Base-by-base conservation (phyloP, 2,113 vertebrate species). In the Neotragus moschatus region DNA sequence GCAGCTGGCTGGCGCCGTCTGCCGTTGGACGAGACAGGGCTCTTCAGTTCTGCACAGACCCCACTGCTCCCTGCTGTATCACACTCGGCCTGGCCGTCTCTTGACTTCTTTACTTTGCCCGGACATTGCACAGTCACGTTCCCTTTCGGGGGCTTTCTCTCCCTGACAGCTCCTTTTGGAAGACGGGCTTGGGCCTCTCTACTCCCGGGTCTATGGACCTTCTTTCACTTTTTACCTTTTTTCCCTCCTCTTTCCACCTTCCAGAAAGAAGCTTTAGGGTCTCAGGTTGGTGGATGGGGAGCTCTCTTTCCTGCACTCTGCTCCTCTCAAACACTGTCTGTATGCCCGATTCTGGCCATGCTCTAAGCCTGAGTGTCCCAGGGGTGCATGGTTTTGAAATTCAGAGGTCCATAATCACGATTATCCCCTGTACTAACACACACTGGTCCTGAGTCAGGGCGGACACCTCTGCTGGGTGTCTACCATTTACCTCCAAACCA, bases 11-110 rank as follows among this genome's bases (percentile, higher is more conserved):
- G 26, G n/a, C 5, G 21, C 86, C 49, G 4, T 3, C 30, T 3
- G 25, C 6, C 0, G 0, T 90, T 16, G 7, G 1, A 19, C 26
- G 1, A 6, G 21, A n/a, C 9, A 1, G 15, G 7, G 10, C 30
- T 88, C 7, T 61, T 43, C 45, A 39, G 33, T 45, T 45, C n/a
- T n/a, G 15, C 39, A 16, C 6, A n/a, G 19, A 26, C 13, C 26
- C 28, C 3, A 5, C 14, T 30, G 21, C 5, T n/a, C 28, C 33
- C 86, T 39, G 21, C 21, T 88, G n/a, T 10, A n/a, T 23, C 60
- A 6, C 16, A 33, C 26, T 25, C 26, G 47, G 13, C 56, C 89
- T 15, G 14, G 63, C 47, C 23, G 30, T 45, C 21, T 13, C 17
- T 39, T 55, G 17, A 61, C 88, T 66, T 79, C 23, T 47, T 90